These are phyloP conservation scores for Brassicogethes aeneus DNA, from an alignment of 2,888 invertebrate genomes.

Conservation along the genomic window DNA sequence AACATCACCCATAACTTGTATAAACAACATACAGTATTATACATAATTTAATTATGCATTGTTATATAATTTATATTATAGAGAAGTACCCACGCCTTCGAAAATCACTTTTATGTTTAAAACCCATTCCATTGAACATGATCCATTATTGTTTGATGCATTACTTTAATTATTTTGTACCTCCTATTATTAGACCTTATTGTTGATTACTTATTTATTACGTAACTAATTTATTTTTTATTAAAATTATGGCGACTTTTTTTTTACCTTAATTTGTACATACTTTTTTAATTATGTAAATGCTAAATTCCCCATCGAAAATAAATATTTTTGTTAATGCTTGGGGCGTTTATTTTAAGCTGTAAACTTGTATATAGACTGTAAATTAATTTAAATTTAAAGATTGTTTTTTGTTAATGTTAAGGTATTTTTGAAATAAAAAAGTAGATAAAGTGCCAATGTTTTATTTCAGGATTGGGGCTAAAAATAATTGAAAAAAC, in stretches of 20 bases:
- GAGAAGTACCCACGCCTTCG: too few species aligned
- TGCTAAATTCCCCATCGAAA: not conserved
- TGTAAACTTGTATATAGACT: constrained; percentile 17
- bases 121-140: too few species aligned
- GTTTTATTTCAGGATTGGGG: not conserved
- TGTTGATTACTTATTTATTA: constrained; percentile 9
- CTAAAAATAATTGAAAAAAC: too few species aligned
- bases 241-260: too few species aligned
- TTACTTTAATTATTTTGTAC: not conserved
- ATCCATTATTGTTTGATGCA: not conserved
- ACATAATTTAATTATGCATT: too few species aligned
- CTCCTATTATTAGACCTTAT: constrained; percentile 11
- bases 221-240: constrained; percentile 1
- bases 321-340: too few species aligned
- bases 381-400: constrained; percentile 14
- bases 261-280: not conserved
- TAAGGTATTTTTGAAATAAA: constrained; percentile 31
- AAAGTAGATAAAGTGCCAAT: constrained; percentile 11
- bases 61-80: too few species aligned
- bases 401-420: constrained; percentile 25
- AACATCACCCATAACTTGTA: too few species aligned
- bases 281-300: not conserved
- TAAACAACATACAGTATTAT: too few species aligned
- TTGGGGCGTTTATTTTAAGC: too few species aligned
- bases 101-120: too few species aligned